These are phyloP conservation scores for Dasyornis broadbenti DNA, from an alignment of 2,113 vertebrate genomes.

Conservation along the genomic window DNA sequence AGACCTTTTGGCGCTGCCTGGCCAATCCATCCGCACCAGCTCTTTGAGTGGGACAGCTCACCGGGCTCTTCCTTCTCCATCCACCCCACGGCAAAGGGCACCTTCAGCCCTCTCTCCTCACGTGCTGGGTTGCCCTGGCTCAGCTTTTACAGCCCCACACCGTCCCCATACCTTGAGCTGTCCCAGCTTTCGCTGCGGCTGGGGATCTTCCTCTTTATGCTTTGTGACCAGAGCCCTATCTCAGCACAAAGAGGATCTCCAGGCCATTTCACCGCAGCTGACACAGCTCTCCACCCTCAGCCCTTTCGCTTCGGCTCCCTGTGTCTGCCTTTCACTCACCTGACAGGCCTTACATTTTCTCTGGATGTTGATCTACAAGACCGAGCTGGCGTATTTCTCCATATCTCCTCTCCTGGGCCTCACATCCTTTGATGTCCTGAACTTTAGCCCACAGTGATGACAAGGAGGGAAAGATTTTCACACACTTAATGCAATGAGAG, in stretches of 20 bases:
- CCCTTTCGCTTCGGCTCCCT: not conserved
- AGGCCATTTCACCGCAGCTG: not conserved
- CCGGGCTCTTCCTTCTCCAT: not conserved
- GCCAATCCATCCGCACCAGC: not conserved
- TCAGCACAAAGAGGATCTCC: not conserved
- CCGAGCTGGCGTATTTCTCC: not conserved
- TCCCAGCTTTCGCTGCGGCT: not conserved
- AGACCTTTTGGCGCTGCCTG: not conserved
- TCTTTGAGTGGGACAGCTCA: not conserved
- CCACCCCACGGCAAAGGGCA: not conserved
- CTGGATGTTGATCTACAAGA: not conserved
- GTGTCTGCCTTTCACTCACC: not conserved
- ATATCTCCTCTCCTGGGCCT: not conserved
- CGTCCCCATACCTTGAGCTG: not conserved
- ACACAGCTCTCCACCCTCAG: not conserved
- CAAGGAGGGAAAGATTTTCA: not conserved
- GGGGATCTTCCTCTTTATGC: not conserved
- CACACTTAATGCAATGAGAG: not conserved
- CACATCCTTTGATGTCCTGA: not conserved
- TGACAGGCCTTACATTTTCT: not conserved
- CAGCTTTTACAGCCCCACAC: not conserved
- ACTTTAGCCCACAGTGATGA: not conserved
- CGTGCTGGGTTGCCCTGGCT: not conserved
- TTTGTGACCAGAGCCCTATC: not conserved
- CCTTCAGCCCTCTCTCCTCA: not conserved